Evolutionary conservation across 2,888 invertebrate species (phyloP).

Genomic region (Chaitophorus viminalis): DNA sequence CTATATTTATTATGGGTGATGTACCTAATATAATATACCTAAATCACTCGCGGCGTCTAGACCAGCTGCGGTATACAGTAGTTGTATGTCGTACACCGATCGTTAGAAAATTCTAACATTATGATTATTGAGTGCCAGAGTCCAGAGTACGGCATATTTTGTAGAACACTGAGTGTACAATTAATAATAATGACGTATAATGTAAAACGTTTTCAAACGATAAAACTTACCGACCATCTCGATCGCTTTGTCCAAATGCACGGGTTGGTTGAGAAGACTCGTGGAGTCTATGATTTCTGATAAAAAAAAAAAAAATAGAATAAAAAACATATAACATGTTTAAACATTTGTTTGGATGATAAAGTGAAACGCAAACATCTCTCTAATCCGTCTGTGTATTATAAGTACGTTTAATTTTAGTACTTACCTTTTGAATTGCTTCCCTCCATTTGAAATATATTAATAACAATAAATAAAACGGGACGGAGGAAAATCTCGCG

Average conservation of each 20-base stretch:
- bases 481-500: background rate
- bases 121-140: no score
- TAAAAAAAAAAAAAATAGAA: background rate
- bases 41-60: no score
- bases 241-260: background rate
- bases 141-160: no score
- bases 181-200: no score
- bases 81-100: no score
- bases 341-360: no score
- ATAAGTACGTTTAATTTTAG: background rate
- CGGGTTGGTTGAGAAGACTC: background rate
- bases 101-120: no score
- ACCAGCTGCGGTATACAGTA: no score
- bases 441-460: background rate
- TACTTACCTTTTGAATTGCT: background rate
- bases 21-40: no score
- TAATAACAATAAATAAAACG: background rate
- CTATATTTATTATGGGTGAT: no score
- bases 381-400: background rate
- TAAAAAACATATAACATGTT: background rate
- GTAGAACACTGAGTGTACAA: no score
- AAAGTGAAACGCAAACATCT: background rate
- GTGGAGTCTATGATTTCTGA: background rate
- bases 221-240: background rate
- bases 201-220: no score